Conservation (phyloP, 2,113 vertebrate species). For the Tachysurus fulvidraco region DNA sequence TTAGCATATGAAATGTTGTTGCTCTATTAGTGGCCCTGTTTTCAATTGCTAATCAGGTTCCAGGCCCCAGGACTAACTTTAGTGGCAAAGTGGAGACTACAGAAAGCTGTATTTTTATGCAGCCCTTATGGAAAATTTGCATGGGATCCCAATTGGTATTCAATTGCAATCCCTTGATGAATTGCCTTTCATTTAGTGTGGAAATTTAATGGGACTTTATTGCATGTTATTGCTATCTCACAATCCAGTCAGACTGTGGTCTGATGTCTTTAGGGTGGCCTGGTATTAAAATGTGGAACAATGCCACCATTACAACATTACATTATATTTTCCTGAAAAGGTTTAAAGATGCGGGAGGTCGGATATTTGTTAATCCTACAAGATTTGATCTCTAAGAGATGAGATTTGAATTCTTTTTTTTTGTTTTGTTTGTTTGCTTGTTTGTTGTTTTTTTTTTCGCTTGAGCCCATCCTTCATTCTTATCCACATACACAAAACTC, state of each 20-base stretch:
- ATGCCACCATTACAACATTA: neutral
- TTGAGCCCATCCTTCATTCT: neutral
- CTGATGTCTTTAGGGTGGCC: neutral
- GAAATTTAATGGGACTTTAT: neutral
- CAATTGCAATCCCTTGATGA: constrained; percentile 1
- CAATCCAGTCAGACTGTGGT: neutral
- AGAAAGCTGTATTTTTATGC: neutral
- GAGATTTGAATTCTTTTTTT: neutral
- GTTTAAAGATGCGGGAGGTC: neutral
- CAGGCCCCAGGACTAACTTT: constrained; percentile 10
- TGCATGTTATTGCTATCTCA: neutral
- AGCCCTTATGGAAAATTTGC: neutral
- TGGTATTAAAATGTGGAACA: neutral
- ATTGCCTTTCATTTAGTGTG: neutral
- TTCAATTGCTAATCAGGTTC: constrained; percentile 30
- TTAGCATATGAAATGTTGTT: constrained; percentile 9
- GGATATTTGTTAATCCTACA: neutral
- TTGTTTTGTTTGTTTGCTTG: too few species aligned
- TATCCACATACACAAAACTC: neutral
- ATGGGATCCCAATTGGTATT: neutral
- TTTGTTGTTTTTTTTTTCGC: neutral
- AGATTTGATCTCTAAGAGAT: neutral
- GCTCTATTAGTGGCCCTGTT: constrained; percentile 14
- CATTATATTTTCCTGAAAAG: neutral
- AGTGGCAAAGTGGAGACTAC: neutral